Evolutionary conservation across 2,888 invertebrate species (phyloP).

Genomic region (Pomacea canaliculata): DNA sequence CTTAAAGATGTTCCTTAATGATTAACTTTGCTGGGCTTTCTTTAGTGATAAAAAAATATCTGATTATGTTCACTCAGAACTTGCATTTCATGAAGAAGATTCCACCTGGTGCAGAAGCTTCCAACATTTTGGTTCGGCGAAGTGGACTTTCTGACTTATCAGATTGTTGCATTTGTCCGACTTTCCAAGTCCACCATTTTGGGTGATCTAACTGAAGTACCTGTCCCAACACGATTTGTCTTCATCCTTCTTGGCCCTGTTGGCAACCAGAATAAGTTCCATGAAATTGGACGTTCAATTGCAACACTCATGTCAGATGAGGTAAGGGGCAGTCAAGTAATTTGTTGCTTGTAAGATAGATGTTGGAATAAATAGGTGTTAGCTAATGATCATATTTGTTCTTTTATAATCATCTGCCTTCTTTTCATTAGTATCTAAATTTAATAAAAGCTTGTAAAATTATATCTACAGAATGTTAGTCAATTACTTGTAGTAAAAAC

Average conservation of each 20-base stretch:
- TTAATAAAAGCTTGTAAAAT: no score
- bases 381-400: background rate
- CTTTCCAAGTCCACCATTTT: constrained; percentile 88
- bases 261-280: constrained; percentile 74
- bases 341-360: background rate
- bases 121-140: constrained; percentile 98
- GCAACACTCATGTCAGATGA: constrained; percentile 85
- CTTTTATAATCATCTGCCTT: background rate
- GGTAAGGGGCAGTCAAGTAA: constrained; percentile 39
- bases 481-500: no score
- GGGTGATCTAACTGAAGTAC: constrained; percentile 96
- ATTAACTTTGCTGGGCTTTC: no score
- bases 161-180: constrained; percentile 92
- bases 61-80: constrained; percentile 36
- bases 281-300: constrained; percentile 95
- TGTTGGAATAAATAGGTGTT: background rate
- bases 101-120: constrained; percentile 96
- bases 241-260: constrained; percentile 86
- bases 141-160: constrained; percentile 94
- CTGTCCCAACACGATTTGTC: constrained; percentile 88
- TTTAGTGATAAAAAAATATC: no score
- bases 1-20: no score
- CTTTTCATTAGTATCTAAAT: background rate
- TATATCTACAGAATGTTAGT: no score
- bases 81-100: constrained; percentile 80